Evolutionary conservation across 1,140 invertebrate species (phyloP).

Genomic region (Tyrophagus putrescentiae): DNA sequence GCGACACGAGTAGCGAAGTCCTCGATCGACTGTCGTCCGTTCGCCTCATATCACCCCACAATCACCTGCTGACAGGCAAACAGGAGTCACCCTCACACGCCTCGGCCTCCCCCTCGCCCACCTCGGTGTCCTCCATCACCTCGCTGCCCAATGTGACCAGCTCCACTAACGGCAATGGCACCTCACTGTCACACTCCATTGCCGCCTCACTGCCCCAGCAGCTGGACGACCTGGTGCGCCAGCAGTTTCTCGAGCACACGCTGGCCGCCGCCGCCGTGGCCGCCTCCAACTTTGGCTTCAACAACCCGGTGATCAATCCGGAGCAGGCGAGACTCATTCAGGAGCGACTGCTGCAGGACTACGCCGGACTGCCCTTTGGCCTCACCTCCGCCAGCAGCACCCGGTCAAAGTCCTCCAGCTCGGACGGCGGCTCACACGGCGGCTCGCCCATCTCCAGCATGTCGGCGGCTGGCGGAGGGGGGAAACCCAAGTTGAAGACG

Average conservation of each 20-base stretch:
- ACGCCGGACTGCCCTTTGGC: not conserved
- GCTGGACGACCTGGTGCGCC: not conserved
- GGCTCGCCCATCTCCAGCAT: conserved; percentile 12
- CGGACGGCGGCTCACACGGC: conserved; percentile 15
- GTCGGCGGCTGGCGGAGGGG: not conserved
- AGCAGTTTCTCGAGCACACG: not conserved
- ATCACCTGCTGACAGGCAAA: not conserved
- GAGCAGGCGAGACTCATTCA: not conserved
- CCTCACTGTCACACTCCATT: not conserved
- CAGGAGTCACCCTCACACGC: not conserved
- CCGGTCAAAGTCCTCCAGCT: not conserved
- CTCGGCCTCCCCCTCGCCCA: not conserved
- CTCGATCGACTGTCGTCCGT: conserved; percentile 6
- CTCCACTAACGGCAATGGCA: conserved; percentile 12
- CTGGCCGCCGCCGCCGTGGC: conserved; percentile 10
- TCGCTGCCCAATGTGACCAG: conserved; percentile 20
- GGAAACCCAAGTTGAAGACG: conserved; percentile 6
- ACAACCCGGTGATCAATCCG: not conserved
- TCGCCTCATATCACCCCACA: not conserved
- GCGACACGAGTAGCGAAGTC: conserved; percentile 19
- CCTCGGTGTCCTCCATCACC: not conserved
- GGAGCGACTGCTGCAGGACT: not conserved
- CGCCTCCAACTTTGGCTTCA: not conserved
- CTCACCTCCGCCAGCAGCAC: conserved; percentile 15
- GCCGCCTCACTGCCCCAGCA: not conserved